Conservation (phyloP, 2,888 invertebrate genomes). For the Laothoe populi region DNA sequence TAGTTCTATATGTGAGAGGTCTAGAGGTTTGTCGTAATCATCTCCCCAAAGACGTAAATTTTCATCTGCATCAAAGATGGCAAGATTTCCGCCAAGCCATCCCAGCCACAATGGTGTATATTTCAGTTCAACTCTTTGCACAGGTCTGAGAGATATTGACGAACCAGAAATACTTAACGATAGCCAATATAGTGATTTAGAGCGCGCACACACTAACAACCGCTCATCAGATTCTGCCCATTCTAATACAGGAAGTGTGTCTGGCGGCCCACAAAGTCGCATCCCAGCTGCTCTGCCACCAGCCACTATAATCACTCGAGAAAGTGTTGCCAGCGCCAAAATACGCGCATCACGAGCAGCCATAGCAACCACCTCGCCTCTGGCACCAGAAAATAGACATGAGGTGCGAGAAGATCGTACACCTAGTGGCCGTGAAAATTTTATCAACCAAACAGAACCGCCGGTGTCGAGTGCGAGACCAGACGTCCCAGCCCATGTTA, state of each 20-base stretch:
- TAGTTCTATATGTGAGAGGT: slow-evolving; percentile 91
- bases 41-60: slow-evolving; percentile 95
- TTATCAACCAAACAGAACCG: slow-evolving; percentile 97
- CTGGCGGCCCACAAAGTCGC: slow-evolving; percentile 89
- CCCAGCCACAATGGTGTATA: slow-evolving; percentile 87
- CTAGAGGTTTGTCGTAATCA: slow-evolving; percentile 93
- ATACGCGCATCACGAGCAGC: slow-evolving; percentile 82
- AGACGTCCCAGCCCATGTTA: slow-evolving; percentile 77
- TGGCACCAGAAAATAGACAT: slow-evolving; percentile 98
- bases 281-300: slow-evolving; percentile 73
- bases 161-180: slow-evolving; percentile 85
- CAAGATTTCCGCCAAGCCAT: slow-evolving; percentile 92
- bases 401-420: slow-evolving; percentile 95
- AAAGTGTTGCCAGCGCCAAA: slow-evolving; percentile 96
- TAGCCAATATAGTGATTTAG: slow-evolving; percentile 93
- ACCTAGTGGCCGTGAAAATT: slow-evolving; percentile 94
- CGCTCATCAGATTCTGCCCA: slow-evolving; percentile 92
- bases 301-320: slow-evolving; percentile 88
- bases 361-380: slow-evolving; percentile 91
- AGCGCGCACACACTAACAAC: slow-evolving; percentile 95
- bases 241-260: slow-evolving; percentile 94
- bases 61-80: slow-evolving; percentile 93
- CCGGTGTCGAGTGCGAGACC: slow-evolving; percentile 91
- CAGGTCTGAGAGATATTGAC: slow-evolving; percentile 83
- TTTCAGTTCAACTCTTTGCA: slow-evolving; percentile 88